phyloP scores from a whole-genome alignment of 2,113 vertebrate genomes.

The Rhombomys opimus region DNA sequence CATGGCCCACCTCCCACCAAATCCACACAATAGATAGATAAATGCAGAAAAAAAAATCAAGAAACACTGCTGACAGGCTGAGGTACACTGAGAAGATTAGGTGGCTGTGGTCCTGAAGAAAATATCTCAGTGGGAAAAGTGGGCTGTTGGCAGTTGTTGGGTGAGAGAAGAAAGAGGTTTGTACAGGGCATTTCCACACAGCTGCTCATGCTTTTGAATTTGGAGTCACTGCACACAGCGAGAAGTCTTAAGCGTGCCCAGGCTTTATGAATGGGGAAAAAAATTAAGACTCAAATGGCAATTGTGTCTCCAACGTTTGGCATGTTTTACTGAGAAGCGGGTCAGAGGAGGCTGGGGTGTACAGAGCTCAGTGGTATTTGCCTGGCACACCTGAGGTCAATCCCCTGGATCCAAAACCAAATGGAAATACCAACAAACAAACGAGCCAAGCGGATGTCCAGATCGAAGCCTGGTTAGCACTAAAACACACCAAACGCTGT shows the following conservation, averaged over 20 bases:
- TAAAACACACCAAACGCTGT: background rate
- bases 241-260: background rate
- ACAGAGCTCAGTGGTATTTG: background rate
- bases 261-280: background rate
- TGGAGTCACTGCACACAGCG: background rate
- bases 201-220: background rate
- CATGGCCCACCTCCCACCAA: background rate
- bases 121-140: background rate
- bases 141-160: background rate
- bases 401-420: background rate
- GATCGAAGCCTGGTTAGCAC: background rate
- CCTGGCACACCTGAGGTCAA: background rate
- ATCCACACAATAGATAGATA: background rate
- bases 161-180: background rate
- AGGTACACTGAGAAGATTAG: background rate
- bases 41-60: background rate
- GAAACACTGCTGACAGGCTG: background rate
- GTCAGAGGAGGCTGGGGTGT: background rate
- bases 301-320: background rate
- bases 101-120: constrained; percentile 25
- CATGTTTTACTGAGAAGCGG: background rate
- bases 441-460: background rate
- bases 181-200: background rate
- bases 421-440: background rate
- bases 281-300: background rate